Conservation (phyloP, 1,140 invertebrate genomes). For the Eubasilissa regina region DNA sequence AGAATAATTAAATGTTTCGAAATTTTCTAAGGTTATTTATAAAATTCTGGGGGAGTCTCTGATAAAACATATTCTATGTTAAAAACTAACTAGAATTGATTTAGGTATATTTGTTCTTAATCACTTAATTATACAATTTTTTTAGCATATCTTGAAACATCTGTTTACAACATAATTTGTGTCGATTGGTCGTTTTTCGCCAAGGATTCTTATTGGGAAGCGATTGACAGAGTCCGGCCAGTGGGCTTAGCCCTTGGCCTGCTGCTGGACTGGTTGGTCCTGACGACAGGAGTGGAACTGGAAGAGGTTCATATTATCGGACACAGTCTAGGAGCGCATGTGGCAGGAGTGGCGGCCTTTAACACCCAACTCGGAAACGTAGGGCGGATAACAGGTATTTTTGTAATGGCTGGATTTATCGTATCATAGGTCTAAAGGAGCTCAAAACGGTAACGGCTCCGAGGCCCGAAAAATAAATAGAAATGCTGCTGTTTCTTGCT, state of each 20-base stretch:
- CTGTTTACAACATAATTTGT: slow-evolving; percentile 49
- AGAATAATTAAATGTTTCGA: too few relatives aligned
- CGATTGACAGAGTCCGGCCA: slow-evolving; percentile 32
- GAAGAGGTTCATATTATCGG: slow-evolving; percentile 54
- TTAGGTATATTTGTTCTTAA: too few relatives aligned
- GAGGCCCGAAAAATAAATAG: too few relatives aligned
- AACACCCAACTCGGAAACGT: slow-evolving; percentile 45
- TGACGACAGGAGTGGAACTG: slow-evolving; percentile 28
- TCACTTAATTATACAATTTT: too few relatives aligned
- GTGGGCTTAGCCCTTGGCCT: slow-evolving; percentile 28
- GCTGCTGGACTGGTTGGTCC: slow-evolving; percentile 52
- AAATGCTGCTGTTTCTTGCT: too few relatives aligned
- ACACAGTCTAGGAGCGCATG: slow-evolving; percentile 54
- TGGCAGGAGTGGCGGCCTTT: slow-evolving; percentile 50
- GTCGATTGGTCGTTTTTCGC: slow-evolving; percentile 52
- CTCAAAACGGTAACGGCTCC: too few relatives aligned
- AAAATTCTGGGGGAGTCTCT: too few relatives aligned
- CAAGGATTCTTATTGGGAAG: slow-evolving; percentile 46
- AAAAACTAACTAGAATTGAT: too few relatives aligned
- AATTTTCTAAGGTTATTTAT: too few relatives aligned
- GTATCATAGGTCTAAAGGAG: not conserved
- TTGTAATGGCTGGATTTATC: not conserved
- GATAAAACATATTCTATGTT: too few relatives aligned
- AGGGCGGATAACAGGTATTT: slow-evolving; percentile 51
- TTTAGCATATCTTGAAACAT: slow-evolving; percentile 46